Percentiles rank a stretch among this genome's conserved stretches.
These are phyloP conservation scores for Sympetrum striolatum DNA, from an alignment of 2,888 invertebrate genomes.

Conservation along the genomic window DNA sequence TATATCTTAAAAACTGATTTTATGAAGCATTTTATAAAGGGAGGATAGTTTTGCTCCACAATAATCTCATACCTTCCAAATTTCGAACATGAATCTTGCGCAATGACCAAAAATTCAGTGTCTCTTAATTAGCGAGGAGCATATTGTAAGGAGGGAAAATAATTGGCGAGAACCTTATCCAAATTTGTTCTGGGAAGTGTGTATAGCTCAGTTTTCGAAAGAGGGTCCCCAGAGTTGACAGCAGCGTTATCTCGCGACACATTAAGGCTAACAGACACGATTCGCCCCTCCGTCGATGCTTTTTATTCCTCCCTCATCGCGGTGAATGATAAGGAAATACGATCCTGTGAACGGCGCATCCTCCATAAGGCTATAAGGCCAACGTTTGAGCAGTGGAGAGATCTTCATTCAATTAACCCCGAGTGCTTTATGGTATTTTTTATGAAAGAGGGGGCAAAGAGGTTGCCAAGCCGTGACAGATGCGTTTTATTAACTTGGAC, in stretches of 20 bases:
- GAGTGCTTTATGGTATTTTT: not conserved
- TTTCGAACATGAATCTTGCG: too few relatives aligned
- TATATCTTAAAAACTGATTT: too few relatives aligned
- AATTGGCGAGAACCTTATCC: too few relatives aligned
- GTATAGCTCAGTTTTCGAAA: not conserved
- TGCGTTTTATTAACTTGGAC: not conserved
- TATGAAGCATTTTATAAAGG: too few relatives aligned
- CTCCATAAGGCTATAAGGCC: not conserved
- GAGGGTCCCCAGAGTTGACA: not conserved
- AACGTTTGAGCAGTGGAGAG: not conserved
- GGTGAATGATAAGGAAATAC: not conserved
- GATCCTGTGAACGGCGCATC: not conserved
- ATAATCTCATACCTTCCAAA: too few relatives aligned
- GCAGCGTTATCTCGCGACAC: not conserved
- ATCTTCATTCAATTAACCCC: conserved; percentile 22
- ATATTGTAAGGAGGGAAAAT: too few relatives aligned
- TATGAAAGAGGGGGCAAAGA: not conserved
- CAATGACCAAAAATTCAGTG: too few relatives aligned
- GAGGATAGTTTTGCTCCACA: too few relatives aligned
- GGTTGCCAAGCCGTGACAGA: not conserved
- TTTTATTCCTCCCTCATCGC: not conserved
- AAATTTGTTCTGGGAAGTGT: too few relatives aligned
- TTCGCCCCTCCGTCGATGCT: not conserved
- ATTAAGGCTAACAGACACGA: not conserved
- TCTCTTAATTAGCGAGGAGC: too few relatives aligned